Percentiles rank a stretch among this genome's conserved stretches.
Conservation (phyloP, 2,888 invertebrate species). For the Helobdella robusta region DNA sequence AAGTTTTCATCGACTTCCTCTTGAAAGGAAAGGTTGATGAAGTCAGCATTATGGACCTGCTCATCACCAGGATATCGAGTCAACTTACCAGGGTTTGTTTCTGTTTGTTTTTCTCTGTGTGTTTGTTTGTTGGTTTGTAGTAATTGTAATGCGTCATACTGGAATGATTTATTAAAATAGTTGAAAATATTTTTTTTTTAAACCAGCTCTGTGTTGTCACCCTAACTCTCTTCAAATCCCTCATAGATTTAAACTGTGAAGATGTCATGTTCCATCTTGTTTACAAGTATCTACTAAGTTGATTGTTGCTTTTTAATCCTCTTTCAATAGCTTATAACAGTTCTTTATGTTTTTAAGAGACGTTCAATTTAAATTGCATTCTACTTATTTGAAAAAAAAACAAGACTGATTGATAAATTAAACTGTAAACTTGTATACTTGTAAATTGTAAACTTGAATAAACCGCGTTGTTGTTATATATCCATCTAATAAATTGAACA, state of each 20-base stretch:
- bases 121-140: background rate
- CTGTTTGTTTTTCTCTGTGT: conserved; percentile 5
- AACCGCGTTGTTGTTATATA: too few relatives aligned
- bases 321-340: background rate
- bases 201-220: conserved; percentile 67
- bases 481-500: too few relatives aligned
- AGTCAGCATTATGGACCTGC: conserved; percentile 67
- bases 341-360: too few relatives aligned
- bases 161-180: background rate
- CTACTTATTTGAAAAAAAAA: too few relatives aligned
- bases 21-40: conserved; percentile 70
- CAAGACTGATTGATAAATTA: too few relatives aligned
- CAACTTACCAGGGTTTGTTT: conserved; percentile 18
- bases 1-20: conserved; percentile 74
- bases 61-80: conserved; percentile 68
- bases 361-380: too few relatives aligned
- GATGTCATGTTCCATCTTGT: conserved; percentile 87
- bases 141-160: background rate
- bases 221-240: conserved; percentile 76
- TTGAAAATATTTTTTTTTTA: background rate
- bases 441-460: too few relatives aligned
- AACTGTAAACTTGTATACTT: too few relatives aligned
- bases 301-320: background rate
- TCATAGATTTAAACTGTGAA: conserved; percentile 84
- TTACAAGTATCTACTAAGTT: conserved; percentile 54